Percentiles rank a stretch among this genome's conserved stretches.
Evolutionary conservation across 2,113 vertebrate species (phyloP).

Genomic region (Dasyurus viverrinus): DNA sequence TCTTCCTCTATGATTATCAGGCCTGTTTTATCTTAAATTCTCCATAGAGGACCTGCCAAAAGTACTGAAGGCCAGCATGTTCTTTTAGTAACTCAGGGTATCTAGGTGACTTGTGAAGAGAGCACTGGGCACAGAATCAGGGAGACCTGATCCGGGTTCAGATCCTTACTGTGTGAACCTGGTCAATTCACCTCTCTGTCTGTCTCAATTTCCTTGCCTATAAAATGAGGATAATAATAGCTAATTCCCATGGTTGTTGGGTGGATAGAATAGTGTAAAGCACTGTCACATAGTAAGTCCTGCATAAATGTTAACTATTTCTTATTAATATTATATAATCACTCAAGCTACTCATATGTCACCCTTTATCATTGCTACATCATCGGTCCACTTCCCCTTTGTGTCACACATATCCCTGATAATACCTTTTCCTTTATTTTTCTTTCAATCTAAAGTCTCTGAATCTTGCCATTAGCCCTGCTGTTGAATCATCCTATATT

Average conservation of each 20-base stretch:
- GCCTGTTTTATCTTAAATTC: neutral
- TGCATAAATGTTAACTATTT: neutral
- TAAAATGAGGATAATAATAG: neutral
- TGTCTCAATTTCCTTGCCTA: neutral
- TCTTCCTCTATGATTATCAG: neutral
- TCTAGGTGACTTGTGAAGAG: neutral
- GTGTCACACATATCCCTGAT: neutral
- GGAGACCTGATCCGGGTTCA: neutral
- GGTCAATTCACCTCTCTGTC: neutral
- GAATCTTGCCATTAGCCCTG: neutral
- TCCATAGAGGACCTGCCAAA: neutral
- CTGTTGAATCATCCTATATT: neutral
- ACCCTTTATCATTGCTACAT: neutral
- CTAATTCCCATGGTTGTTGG: neutral
- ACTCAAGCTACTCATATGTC: neutral
- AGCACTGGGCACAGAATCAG: neutral
- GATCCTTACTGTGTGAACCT: neutral
- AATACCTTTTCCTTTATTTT: neutral
- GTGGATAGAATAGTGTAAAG: neutral
- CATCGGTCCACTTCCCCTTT: neutral
- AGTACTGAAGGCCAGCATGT: neutral
- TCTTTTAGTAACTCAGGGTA: neutral
- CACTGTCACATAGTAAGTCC: neutral
- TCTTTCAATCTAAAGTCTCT: neutral
- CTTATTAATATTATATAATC: neutral